phyloP scores from a whole-genome alignment of 30 jellyfish, hydroid and myxozoan species.

The Aurelia sp. region DNA sequence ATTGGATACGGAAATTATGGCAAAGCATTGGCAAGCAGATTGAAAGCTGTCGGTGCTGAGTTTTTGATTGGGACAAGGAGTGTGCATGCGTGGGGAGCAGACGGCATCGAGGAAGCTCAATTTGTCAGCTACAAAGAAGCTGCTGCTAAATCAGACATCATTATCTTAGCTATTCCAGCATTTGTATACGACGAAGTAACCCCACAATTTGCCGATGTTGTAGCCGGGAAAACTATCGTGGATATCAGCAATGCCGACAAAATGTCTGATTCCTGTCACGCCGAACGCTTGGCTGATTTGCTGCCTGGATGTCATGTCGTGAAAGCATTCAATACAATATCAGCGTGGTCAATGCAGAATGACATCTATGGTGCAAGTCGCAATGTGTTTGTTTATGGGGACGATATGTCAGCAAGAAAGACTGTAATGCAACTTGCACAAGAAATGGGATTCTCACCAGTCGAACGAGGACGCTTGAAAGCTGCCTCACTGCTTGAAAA shows the following conservation, averaged over 20 bases:
- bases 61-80: neutral
- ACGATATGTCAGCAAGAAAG: too few relatives aligned
- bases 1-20: conserved; percentile 79
- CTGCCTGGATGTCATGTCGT: conserved; percentile 55
- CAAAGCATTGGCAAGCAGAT: conserved; percentile 48
- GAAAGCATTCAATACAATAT: conserved; percentile 80
- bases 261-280: conserved; percentile 45
- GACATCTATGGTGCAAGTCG: conserved; percentile 69
- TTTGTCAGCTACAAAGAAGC: conserved; percentile 47
- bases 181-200: conserved; percentile 18
- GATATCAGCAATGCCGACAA: conserved; percentile 72
- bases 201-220: conserved; percentile 1
- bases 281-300: conserved; percentile 38
- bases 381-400: conserved; percentile 56
- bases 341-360: conserved; percentile 70
- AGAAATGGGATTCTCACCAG: conserved; percentile 77
- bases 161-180: conserved; percentile 57
- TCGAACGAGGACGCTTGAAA: conserved; percentile 64
- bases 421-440: conserved; percentile 52
- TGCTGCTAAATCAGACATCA: conserved; percentile 31
- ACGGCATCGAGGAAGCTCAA: too few relatives aligned
- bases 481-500: conserved; percentile 69
- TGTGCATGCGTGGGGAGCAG: too few relatives aligned
- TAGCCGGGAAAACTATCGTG: conserved; percentile 69
- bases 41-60: conserved; percentile 14